Evolutionary conservation across 2,113 vertebrate species (phyloP).

Genomic region (Boulengeromyrus knoepffleri): DNA sequence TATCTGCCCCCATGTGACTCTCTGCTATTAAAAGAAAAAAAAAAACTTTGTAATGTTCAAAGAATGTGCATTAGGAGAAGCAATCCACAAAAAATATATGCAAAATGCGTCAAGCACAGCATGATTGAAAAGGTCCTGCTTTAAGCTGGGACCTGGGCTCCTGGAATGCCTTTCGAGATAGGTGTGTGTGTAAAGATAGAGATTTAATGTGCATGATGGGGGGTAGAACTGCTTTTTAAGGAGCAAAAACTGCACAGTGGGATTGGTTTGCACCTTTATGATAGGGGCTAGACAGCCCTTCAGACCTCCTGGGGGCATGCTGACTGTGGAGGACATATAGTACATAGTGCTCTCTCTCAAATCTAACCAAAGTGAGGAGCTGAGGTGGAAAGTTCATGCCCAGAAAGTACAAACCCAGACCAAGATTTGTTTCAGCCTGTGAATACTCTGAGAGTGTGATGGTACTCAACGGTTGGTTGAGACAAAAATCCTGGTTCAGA

Average conservation of each 20-base stretch:
- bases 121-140: background rate
- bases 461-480: background rate
- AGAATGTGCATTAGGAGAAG: background rate
- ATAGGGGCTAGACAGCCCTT: background rate
- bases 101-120: background rate
- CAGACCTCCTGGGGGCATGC: background rate
- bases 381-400: background rate
- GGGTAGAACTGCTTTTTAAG: background rate
- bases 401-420: background rate
- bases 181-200: background rate
- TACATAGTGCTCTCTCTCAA: background rate
- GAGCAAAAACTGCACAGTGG: background rate
- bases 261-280: background rate
- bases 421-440: background rate
- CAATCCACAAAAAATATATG: background rate
- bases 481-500: background rate
- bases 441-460: background rate
- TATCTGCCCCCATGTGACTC: background rate
- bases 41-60: conserved; percentile 15
- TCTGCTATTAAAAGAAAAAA: background rate
- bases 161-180: background rate
- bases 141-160: background rate
- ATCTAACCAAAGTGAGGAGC: background rate
- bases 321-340: background rate
- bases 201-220: background rate